Evolutionary conservation across 2,888 invertebrate species (phyloP), one percentile per base, ranked within the genome.

Genomic region (Athalia circularis): DNA sequence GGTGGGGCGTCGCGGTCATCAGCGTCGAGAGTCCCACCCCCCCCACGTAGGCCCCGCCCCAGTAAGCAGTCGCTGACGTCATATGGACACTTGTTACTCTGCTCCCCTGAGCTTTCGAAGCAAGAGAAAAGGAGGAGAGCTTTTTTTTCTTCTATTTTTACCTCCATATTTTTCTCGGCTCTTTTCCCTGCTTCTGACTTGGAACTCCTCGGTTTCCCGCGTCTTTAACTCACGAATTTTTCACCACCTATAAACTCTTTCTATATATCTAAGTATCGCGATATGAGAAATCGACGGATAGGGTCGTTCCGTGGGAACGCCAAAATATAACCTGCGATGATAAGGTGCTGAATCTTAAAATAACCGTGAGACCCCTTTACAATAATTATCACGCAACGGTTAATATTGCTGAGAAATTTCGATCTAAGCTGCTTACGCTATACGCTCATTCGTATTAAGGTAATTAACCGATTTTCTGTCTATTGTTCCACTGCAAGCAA

Each of bases 71-170:
- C 82, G 83, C 82, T 88, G 88, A 89, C 88, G 89, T 89, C 89
- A 87, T 85, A 81, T 87, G 84, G 87, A 89, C 89, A 90, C 90
- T 90, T 90, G 89, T 89, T 90, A 90, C 90, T 89, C 90, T 88
- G 29, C 89, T 87, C 83, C 75, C 80, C 81, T 77, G 80, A 77
- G 77, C 76, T 80, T 78, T 81, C 80, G 77, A 80, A 79, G 79
- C 77, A 52, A 64, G 76, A 61, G 77, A 61, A 57, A 77, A 57
- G 15, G 11, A 43, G 52, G 15, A 54, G 50, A 11, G 7, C n/a
- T 3, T 13, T 8, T 45, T 45, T 11, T 13, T 47, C 59, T 6
- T n/a, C 52, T 29, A 15, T 50, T 50, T 9, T 15, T 52, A 7
- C 5, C 52, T 50, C 29, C 29, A 0, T 64, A 4, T 64, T 64